Evolutionary conservation across 2,113 vertebrate genomes (phyloP).

Genomic region (Paramisgurnus dabryanus): DNA sequence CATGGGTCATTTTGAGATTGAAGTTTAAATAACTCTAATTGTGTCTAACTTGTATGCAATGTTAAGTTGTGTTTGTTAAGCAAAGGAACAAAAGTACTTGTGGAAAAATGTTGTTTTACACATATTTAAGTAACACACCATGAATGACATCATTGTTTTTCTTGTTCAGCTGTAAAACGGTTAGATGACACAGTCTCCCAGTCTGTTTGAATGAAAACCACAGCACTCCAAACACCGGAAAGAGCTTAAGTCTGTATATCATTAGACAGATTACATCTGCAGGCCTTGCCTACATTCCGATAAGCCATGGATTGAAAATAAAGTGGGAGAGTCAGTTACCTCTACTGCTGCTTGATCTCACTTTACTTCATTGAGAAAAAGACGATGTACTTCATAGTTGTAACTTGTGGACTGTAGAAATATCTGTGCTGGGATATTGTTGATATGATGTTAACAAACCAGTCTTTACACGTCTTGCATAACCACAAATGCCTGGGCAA

Average conservation of each 20-base stretch:
- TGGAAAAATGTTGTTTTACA: neutral
- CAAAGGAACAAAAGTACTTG: neutral
- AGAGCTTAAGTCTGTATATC: constrained; percentile 34
- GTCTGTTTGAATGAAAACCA: constrained; percentile 12
- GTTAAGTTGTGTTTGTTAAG: neutral
- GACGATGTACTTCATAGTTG: neutral
- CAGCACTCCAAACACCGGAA: constrained; percentile 27
- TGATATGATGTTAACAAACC: neutral
- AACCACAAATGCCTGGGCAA: neutral
- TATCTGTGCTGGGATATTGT: neutral
- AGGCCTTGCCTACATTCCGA: constrained; percentile 19
- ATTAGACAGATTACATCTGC: constrained; percentile 47
- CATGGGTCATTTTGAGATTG: neutral
- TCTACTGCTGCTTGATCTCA: neutral
- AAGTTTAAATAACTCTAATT: neutral
- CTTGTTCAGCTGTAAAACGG: neutral
- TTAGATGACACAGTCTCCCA: neutral
- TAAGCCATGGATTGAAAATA: constrained; percentile 32
- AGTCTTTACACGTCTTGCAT: neutral
- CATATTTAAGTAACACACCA: neutral
- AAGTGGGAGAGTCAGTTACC: constrained; percentile 4
- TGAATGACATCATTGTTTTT: neutral
- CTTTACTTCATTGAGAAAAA: neutral
- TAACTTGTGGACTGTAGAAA: neutral
- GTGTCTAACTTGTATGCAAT: neutral